Conservation (phyloP, 2,797 vertebrate genomes). For the Cacajao melanocephalus region DNA sequence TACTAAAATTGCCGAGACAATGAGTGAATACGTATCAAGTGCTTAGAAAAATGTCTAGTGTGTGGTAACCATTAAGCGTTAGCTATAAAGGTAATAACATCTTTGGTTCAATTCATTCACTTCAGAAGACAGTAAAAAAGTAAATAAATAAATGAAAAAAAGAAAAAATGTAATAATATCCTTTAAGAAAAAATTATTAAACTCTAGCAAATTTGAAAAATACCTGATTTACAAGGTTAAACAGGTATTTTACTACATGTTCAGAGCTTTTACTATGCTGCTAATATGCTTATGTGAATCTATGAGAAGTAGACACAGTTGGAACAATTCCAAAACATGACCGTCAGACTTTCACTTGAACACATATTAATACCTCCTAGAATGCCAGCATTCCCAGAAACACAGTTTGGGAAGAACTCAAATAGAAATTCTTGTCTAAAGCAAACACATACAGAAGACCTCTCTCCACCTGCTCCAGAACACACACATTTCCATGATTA, state of each 20-base stretch:
- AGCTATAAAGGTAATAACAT: neutral
- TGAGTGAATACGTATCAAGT: neutral
- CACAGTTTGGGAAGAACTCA: neutral
- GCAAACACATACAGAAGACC: neutral
- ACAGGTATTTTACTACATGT: neutral
- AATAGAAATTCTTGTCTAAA: neutral
- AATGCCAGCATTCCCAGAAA: neutral
- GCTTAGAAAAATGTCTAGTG: neutral
- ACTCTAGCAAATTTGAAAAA: slow-evolving; percentile 8
- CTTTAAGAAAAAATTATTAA: neutral
- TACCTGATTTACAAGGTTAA: neutral
- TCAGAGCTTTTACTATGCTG: neutral
- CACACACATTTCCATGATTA: neutral
- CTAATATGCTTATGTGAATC: neutral
- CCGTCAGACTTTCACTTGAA: neutral
- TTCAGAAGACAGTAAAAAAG: too few relatives aligned
- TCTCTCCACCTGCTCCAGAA: neutral
- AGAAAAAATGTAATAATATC: neutral
- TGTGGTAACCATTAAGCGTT: neutral
- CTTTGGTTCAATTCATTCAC: too few relatives aligned
- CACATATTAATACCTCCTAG: neutral
- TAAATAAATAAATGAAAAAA: too few relatives aligned
- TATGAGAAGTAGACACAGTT: neutral
- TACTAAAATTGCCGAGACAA: neutral
- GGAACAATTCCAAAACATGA: neutral